These are phyloP conservation scores for Agriopis marginaria DNA, from an alignment of 2,888 invertebrate species.

Conservation along the genomic window DNA sequence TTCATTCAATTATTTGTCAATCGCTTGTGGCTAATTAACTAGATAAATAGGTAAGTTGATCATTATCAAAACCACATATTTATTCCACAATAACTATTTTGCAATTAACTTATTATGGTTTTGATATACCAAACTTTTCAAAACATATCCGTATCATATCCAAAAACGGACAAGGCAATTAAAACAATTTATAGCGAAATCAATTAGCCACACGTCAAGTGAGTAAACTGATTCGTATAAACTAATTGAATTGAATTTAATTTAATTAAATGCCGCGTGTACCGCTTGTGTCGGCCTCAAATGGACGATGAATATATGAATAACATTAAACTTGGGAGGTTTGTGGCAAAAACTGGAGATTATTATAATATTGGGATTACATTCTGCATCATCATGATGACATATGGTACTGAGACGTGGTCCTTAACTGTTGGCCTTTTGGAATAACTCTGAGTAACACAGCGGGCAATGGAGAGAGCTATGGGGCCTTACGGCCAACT, in stretches of 20 bases:
- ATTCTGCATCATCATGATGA: neutral
- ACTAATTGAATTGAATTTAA: slow-evolving; percentile 44
- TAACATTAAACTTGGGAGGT: slow-evolving; percentile 22
- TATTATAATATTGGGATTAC: neutral
- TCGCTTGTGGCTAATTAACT: too few relatives aligned
- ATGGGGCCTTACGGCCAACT: too few relatives aligned
- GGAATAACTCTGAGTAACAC: too few relatives aligned
- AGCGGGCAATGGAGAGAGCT: too few relatives aligned
- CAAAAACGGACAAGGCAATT: slow-evolving; percentile 3
- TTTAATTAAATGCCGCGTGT: slow-evolving; percentile 22
- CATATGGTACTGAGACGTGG: too few relatives aligned
- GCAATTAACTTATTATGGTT: too few relatives aligned
- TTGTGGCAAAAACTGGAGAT: slow-evolving; percentile 12
- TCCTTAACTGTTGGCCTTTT: too few relatives aligned
- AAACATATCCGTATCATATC: neutral
- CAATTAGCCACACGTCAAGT: slow-evolving; percentile 34
- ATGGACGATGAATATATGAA: slow-evolving; percentile 41
- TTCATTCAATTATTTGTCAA: too few relatives aligned
- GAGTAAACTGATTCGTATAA: slow-evolving; percentile 42
- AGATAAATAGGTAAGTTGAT: too few relatives aligned
- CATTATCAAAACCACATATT: too few relatives aligned
- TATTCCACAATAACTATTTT: too few relatives aligned
- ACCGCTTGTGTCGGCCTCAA: slow-evolving; percentile 27
- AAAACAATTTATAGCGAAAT: slow-evolving; percentile 18
- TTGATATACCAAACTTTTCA: too few relatives aligned